Base-by-base conservation (phyloP, 1,140 invertebrate genomes). In the Drosophila baimaii region DNA sequence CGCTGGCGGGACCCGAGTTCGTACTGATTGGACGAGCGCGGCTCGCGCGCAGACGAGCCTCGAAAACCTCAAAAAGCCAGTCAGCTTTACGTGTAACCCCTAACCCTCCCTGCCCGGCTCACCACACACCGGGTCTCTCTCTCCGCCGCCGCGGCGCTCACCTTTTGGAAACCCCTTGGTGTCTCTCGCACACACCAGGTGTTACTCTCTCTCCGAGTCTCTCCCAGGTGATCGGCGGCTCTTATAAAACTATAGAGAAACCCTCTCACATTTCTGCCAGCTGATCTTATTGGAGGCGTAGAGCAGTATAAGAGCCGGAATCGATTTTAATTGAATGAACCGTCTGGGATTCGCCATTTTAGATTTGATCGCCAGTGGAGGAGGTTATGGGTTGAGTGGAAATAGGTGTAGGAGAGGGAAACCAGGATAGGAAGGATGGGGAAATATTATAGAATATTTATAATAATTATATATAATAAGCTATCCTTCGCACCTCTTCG, bases 21-120 rank as follows among this genome's bases (percentile, higher is more conserved):
- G 49, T 91, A 91, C 90, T 91, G 90, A 91, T 91, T 91, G 90
- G 90, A 88, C 86, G 84, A 91, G 85, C 83, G 78, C 86, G 81
- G 82, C 73, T 82, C 77, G 85, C 68, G 73, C 90, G 85, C 90
- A 88, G 90, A 91, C 80, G 90, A 91, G 91, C 90, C 83, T 85
- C 81, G 59, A 33, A 65, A 65, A 27, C 62, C 62, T 63, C 59
- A 39, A 58, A 63, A 69, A 66, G 71, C 79, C 81, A 90, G 85
- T 89, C 85, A 89, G 81, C 78, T 74, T 33, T 66, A 31, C 57
- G 68, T 55, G 65, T 62, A 82, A 61, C 57, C 58, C 71, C 55
- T 62, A 82, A 61, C 57, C 58, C 71, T 63, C 71, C 70, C 71
- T 29, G 3, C 43, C 13, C 21, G 10, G 5, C 19, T 21, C 29